These are phyloP conservation scores for Myotis lucifugus DNA, from an alignment of 2,113 vertebrate genomes.

Conservation along the genomic window DNA sequence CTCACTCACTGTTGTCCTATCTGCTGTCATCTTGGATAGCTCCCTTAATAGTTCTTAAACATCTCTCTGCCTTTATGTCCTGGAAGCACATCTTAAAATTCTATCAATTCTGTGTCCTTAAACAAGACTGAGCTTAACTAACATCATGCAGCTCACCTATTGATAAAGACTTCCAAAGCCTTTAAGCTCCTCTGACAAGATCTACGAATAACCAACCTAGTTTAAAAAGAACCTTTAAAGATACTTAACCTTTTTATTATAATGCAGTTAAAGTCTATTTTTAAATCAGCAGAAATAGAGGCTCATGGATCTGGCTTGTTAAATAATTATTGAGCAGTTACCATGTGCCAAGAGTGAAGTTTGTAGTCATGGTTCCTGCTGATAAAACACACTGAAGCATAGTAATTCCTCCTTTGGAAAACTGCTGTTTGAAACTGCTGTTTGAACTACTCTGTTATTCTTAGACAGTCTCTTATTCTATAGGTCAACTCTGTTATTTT, in stretches of 20 bases:
- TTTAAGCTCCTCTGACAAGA: background rate
- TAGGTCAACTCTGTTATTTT: too few relatives aligned
- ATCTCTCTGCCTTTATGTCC: background rate
- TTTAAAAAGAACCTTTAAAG: background rate
- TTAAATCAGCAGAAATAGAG: slow-evolving; percentile 31
- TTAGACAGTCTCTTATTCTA: too few relatives aligned
- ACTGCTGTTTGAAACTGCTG: too few relatives aligned
- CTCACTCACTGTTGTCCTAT: too few relatives aligned
- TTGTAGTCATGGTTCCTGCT: background rate
- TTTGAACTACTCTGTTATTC: too few relatives aligned
- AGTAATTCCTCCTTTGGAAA: too few relatives aligned
- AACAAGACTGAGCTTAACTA: background rate
- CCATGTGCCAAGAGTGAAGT: background rate
- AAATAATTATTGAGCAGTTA: background rate
- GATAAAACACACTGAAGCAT: background rate
- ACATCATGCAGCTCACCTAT: background rate
- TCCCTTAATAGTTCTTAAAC: background rate
- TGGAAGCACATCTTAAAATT: slow-evolving; percentile 12
- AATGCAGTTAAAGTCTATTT: slow-evolving; percentile 18
- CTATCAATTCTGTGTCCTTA: background rate
- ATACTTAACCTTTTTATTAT: background rate
- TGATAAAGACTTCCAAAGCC: background rate
- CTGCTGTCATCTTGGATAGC: too few relatives aligned
- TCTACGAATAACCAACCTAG: background rate
- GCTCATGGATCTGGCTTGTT: background rate